Base-by-base conservation (phyloP, 92 coral and sea anemone species). In the Zoanthus sansibaricus region DNA sequence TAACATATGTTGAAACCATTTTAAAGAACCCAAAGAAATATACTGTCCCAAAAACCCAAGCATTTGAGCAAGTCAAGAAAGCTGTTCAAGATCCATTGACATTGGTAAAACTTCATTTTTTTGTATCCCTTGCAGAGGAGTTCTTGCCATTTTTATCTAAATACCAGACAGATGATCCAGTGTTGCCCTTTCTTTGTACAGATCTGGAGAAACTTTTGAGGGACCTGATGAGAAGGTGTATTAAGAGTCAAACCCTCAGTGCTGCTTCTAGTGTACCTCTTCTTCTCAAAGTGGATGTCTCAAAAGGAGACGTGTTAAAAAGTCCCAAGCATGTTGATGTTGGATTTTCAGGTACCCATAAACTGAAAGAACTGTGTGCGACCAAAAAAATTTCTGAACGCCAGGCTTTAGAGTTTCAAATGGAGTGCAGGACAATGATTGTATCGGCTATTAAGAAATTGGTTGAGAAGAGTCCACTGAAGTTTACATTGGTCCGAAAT, bases 381-480 rank as follows among this genome's bases (percentile, higher is more conserved):
- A 61, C 17, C 21, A 11, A 61, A 25, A 61, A 61, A 16, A 16
- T 61, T 10, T 18, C 68, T 32, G 11, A 37, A 32, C 21, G 79
- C 64, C 46, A 72, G 64, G 47, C 51, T 51, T 20, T 47, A 8
- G 8, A 17, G 47, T 59, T 58, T 85, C 52, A 5, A 4, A 20
- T 1, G 83, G 33, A 45, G 7, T 21, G 59, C 45, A 10, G 78
- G 18, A 21, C 31, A 37, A 32, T 70, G 77, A 62, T 87, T 75
- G 14, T 47, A 75, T 51, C 82, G 42, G 52, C 9, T 20, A 5
- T 87, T 88, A 21, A 75, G 71, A 61, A 71, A 76, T 13, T 61
- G 75, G 44, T 62, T 88, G 51, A 47, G 79, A 33, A 84, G 52
- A 64, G 51, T 87, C 56, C 62, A 46, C 16, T 83, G 58, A 30